phyloP scores from a whole-genome alignment of 2,888 invertebrate genomes.

The Lochmaea crataegi region DNA sequence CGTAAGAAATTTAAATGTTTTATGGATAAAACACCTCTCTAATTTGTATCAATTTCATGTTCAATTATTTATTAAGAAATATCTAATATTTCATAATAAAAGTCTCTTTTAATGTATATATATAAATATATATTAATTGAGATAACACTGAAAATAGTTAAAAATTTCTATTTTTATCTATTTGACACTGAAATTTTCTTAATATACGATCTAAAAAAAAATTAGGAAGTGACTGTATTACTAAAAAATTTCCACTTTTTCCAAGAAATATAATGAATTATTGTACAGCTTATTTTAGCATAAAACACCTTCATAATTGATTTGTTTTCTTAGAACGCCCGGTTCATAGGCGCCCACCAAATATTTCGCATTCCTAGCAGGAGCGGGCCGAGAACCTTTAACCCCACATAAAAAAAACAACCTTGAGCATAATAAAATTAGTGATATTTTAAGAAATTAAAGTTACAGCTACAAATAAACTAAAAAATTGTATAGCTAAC shows the following conservation, averaged over 20 bases:
- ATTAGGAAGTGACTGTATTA: constrained; percentile 21
- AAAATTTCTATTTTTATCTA: not conserved
- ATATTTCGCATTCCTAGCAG: constrained; percentile 17
- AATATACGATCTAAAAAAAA: not conserved
- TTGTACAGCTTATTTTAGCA: constrained; percentile 4
- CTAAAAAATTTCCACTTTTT: constrained; percentile 17
- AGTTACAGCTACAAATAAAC: no score
- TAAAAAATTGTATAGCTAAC: no score
- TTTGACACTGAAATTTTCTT: not conserved
- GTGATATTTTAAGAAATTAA: not conserved
- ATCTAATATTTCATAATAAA: not conserved
- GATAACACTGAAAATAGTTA: no score
- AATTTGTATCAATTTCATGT: constrained; percentile 9
- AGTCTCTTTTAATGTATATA: not conserved
- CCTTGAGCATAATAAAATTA: not conserved
- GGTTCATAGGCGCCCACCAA: constrained; percentile 12
- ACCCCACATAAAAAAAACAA: not conserved
- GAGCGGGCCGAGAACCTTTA: not conserved
- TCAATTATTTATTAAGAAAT: constrained; percentile 8
- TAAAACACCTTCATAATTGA: constrained; percentile 16
- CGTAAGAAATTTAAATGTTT: constrained; percentile 4
- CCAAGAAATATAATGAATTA: constrained; percentile 2
- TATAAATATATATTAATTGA: no score
- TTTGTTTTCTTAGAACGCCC: constrained; percentile 18
- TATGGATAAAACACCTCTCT: constrained; percentile 8